Conservation (phyloP, 2,888 invertebrate genomes). For the Perdita meconis region DNA sequence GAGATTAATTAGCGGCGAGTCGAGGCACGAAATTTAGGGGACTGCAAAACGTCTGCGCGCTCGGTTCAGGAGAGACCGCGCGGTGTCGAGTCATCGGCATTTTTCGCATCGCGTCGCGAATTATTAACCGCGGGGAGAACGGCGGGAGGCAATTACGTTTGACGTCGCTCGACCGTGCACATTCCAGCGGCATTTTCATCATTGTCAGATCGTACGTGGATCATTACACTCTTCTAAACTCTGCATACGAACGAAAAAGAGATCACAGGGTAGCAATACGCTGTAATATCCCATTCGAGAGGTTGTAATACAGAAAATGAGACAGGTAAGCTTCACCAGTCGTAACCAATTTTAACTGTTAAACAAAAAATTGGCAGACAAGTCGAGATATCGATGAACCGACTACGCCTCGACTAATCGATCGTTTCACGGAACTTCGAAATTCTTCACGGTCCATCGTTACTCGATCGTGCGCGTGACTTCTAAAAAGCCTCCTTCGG, state of each 20-base stretch:
- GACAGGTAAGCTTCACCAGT: background rate
- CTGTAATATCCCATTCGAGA: background rate
- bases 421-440: background rate
- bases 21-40: constrained; percentile 39
- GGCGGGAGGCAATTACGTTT: constrained; percentile 49
- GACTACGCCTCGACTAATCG: constrained; percentile 12
- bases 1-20: constrained; percentile 71
- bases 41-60: constrained; percentile 22
- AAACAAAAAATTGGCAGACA: background rate
- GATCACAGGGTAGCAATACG: background rate
- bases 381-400: constrained; percentile 10
- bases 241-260: background rate
- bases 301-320: background rate
- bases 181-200: constrained; percentile 32
- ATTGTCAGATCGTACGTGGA: constrained; percentile 4
- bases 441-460: background rate
- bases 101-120: constrained; percentile 52
- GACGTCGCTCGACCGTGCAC: constrained; percentile 35
- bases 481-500: background rate
- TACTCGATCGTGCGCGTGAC: background rate
- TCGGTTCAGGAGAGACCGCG: constrained; percentile 6
- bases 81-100: constrained; percentile 55
- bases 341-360: constrained; percentile 9
- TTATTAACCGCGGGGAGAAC: constrained; percentile 44
- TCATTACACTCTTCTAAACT: background rate